Base-by-base conservation (phyloP, 2,797 vertebrate genomes). In the Cetoscarus ocellatus region DNA sequence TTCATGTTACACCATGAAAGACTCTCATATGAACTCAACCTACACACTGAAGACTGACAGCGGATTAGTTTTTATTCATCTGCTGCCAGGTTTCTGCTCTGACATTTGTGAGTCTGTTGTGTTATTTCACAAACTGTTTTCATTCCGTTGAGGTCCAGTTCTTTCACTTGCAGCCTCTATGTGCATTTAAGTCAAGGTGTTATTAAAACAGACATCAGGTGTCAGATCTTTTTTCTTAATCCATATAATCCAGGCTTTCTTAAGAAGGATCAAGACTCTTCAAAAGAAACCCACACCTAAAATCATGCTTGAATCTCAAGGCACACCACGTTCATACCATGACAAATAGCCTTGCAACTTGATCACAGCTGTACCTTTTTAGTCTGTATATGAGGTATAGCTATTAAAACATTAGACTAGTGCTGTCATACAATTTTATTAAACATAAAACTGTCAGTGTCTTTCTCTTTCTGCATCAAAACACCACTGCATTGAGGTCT, bases 31-130 rank as follows among this genome's bases (percentile, higher is more conserved):
- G 18, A 10, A 53, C 8, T 14, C 54, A 14, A 2, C 6, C 18
- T 35, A 11, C 56, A 43, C 42, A 42, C 42, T 19, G n/a, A 19
- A 55, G 11, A 13, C 34, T 51, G 64, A 61, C 12, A 19, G 13
- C 54, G 14, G 40, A 58, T 63, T 38, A 10, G 19, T 34, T 49
- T 54, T 54, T 64, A 34, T 50, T 64, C 49, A 75, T 34, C 49
- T 18, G 55, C 38, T 65, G 67, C 61, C 67, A 70, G 12, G 38
- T 69, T 54, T 49, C 66, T 48, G 42, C 49, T 45, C 43, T 54
- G 17, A 39, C 5, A 7, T 10, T 35, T 10, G 18, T 17, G 18
- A 67, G 34, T 47, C 34, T 51, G 15, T 17, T 1, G 3, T 38
- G 17, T 5, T 5, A 47, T 19, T 65, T 7, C 43, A 38, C 44